These are phyloP conservation scores for Halcyon badia DNA, from an alignment of 2,797 vertebrate genomes.

Conservation along the genomic window DNA sequence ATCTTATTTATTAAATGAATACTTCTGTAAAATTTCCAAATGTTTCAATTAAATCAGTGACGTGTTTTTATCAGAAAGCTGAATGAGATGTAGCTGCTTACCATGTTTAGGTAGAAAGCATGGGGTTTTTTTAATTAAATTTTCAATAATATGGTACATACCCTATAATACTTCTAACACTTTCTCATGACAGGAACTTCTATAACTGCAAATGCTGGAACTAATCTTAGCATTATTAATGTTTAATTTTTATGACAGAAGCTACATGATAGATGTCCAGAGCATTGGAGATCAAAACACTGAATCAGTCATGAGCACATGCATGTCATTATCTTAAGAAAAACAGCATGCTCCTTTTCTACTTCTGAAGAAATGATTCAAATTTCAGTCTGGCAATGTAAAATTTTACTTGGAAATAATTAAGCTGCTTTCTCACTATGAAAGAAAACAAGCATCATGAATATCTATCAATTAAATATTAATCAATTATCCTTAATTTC, in stretches of 20 bases:
- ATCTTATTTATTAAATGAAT: background rate
- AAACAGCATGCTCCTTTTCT: constrained; percentile 16
- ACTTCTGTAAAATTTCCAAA: background rate
- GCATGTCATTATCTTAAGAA: constrained; percentile 57
- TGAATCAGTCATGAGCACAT: constrained; percentile 54
- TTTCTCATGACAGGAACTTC: background rate
- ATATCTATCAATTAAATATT: background rate
- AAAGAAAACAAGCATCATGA: background rate
- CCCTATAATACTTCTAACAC: background rate
- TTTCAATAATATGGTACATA: background rate
- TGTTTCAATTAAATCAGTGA: background rate
- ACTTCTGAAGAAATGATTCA: constrained; percentile 37
- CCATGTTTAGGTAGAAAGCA: background rate
- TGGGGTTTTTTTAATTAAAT: background rate
- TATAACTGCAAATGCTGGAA: background rate
- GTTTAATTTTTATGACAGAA: constrained; percentile 59
- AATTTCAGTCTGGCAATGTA: constrained; percentile 11
- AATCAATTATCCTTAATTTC: background rate
- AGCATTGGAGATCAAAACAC: constrained; percentile 68
- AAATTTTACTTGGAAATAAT: constrained; percentile 46
- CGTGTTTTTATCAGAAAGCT: background rate
- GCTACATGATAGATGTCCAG: constrained; percentile 57
- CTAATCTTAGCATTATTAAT: constrained; percentile 39
- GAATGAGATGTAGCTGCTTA: background rate
- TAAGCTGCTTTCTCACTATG: background rate